Conservation (phyloP, 2,113 vertebrate genomes). For the Ameiurus melas region DNA sequence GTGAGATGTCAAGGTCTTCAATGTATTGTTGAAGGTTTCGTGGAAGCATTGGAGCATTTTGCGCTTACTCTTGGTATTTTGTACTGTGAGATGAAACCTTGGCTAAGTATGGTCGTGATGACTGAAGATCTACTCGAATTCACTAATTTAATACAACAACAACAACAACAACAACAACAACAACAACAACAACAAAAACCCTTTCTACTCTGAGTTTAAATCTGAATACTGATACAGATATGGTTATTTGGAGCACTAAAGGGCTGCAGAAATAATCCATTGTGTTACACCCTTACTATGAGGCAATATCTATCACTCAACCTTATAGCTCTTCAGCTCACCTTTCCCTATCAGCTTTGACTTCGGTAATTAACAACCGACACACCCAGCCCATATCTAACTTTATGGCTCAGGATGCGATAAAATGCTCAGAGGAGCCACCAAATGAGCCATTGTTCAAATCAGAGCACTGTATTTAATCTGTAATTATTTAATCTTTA, state of each 20-base stretch:
- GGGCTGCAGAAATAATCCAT: background rate
- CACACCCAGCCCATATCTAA: background rate
- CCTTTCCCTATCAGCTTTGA: background rate
- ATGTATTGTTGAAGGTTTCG: background rate
- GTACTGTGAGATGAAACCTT: background rate
- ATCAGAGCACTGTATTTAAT: constrained; percentile 15
- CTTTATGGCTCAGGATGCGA: background rate
- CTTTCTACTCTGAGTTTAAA: background rate
- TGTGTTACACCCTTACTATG: background rate
- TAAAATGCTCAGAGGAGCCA: background rate
- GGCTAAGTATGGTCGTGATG: background rate
- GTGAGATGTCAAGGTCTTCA: background rate
- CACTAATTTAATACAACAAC: too few relatives aligned
- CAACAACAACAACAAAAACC: background rate
- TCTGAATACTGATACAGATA: background rate
- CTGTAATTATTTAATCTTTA: too few relatives aligned
- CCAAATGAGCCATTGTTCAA: constrained; percentile 26
- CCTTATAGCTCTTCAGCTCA: background rate
- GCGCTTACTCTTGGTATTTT: background rate
- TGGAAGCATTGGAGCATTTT: background rate
- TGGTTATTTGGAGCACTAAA: background rate
- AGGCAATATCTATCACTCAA: background rate
- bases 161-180: too few relatives aligned
- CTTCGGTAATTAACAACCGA: background rate
- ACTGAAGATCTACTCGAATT: background rate